Conservation (phyloP, 2,113 vertebrate genomes). For the Tympanuchus pallidicinctus region DNA sequence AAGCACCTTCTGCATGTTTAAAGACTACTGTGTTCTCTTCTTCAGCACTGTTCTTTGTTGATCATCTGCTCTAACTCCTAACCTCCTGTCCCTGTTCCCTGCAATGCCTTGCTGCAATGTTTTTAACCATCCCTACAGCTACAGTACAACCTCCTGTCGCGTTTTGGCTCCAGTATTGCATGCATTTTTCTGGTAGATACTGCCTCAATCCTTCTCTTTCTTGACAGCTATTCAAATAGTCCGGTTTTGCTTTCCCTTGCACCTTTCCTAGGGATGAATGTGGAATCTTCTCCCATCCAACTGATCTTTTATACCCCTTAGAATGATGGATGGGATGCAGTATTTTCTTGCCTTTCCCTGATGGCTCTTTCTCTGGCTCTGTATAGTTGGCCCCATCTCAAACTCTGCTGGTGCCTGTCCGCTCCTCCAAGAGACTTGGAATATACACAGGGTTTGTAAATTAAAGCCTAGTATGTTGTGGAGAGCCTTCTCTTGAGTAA, state of each 20-base stretch:
- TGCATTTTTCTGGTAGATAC: not conserved
- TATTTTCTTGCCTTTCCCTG: constrained; percentile 8
- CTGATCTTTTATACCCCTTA: not conserved
- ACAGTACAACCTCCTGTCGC: not conserved
- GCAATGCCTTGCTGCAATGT: not conserved
- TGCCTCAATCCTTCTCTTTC: not conserved
- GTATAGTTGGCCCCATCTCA: not conserved
- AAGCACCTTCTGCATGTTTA: not conserved
- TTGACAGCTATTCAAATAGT: not conserved
- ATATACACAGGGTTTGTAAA: not conserved
- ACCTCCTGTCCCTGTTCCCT: rapidly evolving
- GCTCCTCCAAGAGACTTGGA: not conserved
- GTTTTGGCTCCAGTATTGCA: not conserved
- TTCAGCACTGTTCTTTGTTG: not conserved
- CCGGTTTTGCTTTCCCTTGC: not conserved
- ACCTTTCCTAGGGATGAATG: not conserved
- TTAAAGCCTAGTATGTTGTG: not conserved
- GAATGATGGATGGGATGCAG: not conserved
- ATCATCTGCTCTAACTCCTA: not conserved
- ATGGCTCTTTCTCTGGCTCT: not conserved
- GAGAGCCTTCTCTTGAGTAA: not conserved
- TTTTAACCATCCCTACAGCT: not conserved
- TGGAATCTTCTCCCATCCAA: not conserved
- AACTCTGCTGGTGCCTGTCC: not conserved
- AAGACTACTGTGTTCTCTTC: not conserved